phyloP scores from a whole-genome alignment of 2,113 vertebrate genomes.

The Sporophila hypoxantha region DNA sequence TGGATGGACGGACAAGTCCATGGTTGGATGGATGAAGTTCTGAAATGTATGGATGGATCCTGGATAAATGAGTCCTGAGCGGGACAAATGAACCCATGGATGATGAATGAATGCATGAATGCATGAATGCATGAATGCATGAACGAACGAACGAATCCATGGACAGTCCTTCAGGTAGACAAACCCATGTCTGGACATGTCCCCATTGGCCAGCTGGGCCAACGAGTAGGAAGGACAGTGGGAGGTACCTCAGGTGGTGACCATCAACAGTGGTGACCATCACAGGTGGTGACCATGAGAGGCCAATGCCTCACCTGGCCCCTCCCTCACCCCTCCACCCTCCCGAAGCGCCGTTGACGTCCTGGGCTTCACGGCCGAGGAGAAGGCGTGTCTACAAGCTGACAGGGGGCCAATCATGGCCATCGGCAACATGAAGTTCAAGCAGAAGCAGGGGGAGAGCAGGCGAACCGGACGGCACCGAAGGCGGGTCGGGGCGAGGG shows the following conservation, averaged over 20 bases:
- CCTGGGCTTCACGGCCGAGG: slow-evolving; percentile 73
- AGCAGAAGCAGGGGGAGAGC: slow-evolving; percentile 76
- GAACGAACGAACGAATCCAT: rapidly evolving
- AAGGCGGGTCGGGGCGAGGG: slow-evolving; percentile 40
- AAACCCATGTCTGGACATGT: rapidly evolving
- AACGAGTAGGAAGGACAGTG: rapidly evolving
- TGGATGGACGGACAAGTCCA: too few species aligned
- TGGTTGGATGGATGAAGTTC: too few species aligned
- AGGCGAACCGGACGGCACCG: slow-evolving; percentile 74
- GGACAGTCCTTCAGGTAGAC: too few species aligned
- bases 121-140: too few species aligned
- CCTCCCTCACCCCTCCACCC: not conserved
- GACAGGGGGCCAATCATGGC: slow-evolving; percentile 77
- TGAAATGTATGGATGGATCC: too few species aligned
- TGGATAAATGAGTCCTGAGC: not conserved
- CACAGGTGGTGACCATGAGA: not conserved
- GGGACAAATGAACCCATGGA: not conserved
- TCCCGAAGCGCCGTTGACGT: slow-evolving; percentile 72
- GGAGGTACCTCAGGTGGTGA: too few species aligned
- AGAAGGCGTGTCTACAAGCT: slow-evolving; percentile 74
- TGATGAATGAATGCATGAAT: too few species aligned
- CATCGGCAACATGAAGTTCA: slow-evolving; percentile 79
- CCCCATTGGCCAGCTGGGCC: not conserved
- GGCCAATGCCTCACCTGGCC: not conserved
- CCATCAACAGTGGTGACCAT: too few species aligned